A percentile compares a stretch with the other conserved stretches of the same genome.
Conservation (phyloP, 2,113 vertebrate species). For the Mandrillus leucophaeus region DNA sequence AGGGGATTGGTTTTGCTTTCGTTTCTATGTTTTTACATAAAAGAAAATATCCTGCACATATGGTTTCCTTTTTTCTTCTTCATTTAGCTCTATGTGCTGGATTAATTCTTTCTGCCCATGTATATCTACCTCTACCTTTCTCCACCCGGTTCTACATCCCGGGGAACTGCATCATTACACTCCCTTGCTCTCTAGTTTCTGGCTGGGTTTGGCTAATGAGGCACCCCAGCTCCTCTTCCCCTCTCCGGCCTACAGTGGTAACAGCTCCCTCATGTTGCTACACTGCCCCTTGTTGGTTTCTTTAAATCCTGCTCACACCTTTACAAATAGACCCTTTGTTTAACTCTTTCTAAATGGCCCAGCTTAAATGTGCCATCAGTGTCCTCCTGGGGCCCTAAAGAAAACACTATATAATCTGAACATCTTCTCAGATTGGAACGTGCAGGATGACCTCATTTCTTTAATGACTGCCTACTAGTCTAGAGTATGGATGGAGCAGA, state of each 20-base stretch:
- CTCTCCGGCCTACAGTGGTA: not conserved
- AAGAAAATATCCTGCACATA: not conserved
- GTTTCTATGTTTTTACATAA: not conserved
- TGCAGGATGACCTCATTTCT: not conserved
- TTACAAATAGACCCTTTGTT: not conserved
- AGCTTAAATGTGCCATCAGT: not conserved
- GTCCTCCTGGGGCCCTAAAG: not conserved
- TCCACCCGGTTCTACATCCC: not conserved
- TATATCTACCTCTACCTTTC: not conserved
- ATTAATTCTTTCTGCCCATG: not conserved
- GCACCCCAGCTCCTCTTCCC: not conserved
- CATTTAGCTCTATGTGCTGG: not conserved
- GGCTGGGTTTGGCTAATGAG: not conserved
- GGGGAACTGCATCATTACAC: accelerated
- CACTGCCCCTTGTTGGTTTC: not conserved
- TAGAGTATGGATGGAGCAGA: too few relatives aligned
- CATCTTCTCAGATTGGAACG: not conserved
- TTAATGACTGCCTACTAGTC: not conserved
- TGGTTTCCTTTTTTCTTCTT: not conserved
- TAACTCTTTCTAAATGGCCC: not conserved
- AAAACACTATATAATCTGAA: not conserved
- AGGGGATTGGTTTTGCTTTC: too few relatives aligned
- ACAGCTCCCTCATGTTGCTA: not conserved
- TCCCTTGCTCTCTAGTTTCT: not conserved
- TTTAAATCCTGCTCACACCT: not conserved